phyloP scores from a whole-genome alignment of 2,113 vertebrate species.

The Physeter macrocephalus region DNA sequence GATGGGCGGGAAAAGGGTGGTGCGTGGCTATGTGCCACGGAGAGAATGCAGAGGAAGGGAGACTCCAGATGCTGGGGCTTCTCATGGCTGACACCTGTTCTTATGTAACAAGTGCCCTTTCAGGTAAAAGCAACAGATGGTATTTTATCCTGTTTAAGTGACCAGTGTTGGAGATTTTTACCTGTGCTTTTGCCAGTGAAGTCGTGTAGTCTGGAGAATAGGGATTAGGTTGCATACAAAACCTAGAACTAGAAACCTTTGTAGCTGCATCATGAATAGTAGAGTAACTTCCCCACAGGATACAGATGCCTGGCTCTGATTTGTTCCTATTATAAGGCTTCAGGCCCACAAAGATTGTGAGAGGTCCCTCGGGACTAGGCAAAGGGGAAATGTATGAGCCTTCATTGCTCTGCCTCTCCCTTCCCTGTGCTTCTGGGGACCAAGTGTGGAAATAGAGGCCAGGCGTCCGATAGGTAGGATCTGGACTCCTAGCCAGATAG shows the following conservation, averaged over 20 bases:
- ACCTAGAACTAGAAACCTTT: not conserved
- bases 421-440: not conserved
- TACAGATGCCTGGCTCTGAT: not conserved
- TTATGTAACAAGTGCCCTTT: not conserved
- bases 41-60: not conserved
- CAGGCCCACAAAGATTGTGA: not conserved
- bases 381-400: not conserved
- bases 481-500: not conserved
- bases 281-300: not conserved
- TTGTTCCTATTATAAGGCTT: not conserved
- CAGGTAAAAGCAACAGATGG: not conserved
- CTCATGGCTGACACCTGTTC: not conserved
- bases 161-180: not conserved
- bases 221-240: not conserved
- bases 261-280: not conserved
- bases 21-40: fast-evolving
- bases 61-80: no score
- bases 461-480: no score
- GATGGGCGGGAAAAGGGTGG: not conserved
- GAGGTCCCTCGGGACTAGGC: not conserved
- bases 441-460: not conserved
- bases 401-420: not conserved
- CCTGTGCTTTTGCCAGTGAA: not conserved
- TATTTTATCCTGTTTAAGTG: not conserved
- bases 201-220: not conserved